Conservation (phyloP, 2,113 vertebrate species). For the Quiscalus mexicanus region DNA sequence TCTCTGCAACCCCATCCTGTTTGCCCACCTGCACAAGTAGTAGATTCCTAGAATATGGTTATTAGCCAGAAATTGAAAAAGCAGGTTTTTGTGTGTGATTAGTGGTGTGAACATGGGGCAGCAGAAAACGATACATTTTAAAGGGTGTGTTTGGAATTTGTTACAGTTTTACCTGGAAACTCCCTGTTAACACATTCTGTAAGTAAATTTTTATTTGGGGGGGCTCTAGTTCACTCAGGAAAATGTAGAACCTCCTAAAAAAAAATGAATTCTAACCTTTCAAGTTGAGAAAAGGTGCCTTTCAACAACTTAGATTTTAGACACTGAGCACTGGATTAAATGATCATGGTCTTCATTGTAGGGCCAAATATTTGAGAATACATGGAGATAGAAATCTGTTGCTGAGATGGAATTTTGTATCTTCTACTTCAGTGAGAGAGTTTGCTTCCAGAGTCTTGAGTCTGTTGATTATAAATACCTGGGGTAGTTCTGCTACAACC, state of each 20-base stretch:
- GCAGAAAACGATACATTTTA: neutral
- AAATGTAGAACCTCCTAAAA: neutral
- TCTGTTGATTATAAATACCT: neutral
- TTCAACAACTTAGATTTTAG: neutral
- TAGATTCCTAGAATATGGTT: neutral
- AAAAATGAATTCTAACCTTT: neutral
- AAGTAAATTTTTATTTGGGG: neutral
- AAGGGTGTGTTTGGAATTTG: neutral
- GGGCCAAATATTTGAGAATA: neutral
- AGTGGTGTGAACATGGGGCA: neutral
- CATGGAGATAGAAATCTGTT: neutral
- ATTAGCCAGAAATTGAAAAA: neutral
- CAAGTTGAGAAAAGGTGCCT: neutral
- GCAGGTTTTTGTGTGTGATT: fast-evolving
- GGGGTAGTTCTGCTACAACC: neutral
- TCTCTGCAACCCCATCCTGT: neutral
- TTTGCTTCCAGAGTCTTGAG: neutral
- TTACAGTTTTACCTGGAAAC: neutral
- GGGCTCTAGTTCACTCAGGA: neutral
- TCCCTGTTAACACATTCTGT: neutral
- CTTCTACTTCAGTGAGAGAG: neutral
- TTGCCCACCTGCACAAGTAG: neutral
- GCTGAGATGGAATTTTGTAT: neutral
- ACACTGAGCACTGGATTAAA: neutral
- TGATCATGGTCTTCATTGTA: neutral